Base-by-base conservation (phyloP, 2,113 vertebrate genomes). In the Oxygymnocypris stewartii region DNA sequence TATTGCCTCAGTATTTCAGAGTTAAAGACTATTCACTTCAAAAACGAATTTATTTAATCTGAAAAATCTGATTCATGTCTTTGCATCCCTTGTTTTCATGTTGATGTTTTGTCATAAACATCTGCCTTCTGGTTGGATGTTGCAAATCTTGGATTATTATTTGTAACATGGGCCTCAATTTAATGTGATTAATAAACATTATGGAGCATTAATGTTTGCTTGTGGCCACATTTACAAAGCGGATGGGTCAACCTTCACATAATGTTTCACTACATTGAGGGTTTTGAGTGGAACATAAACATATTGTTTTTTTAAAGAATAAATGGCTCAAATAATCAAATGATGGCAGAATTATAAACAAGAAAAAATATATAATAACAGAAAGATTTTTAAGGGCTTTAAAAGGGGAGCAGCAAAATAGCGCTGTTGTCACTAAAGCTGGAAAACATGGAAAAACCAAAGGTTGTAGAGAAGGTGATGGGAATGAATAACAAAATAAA, bases 401-500 rank as follows among this genome's bases (percentile, higher is more conserved):
- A 59, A 84, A 54, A 54, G 20, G 51, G 16, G 16, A 54, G 16
- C 51, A 54, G 51, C 16, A 54, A 54, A 54, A 35, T 31, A 63
- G 42, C 77, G 25, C 71, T 65, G 4, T 65, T 28, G 16, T n/a
- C 31, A 37, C 57, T 42, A 31, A 71, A 49, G 59, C 61, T 69
- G 47, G 25, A 73, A 54, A 75, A 82, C 47, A 69, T 13, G 10
- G 49, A 78, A 75, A 71, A 84, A 86, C 40, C 57, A 59, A 86
- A 61, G 87, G 61, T 69, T 82, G 74, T 69, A 61, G 51, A 69
- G 87, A 25, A 59, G 87, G 85, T 79, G 42, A 88, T 84, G 42
- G 88, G 86, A 76, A 90, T 88, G 86, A 88, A 85, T 35, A 89
- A 86, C 87, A 71, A 88, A 35, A 40, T 6, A 92, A 44, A 89